phyloP scores from a whole-genome alignment of 2,113 vertebrate genomes.

The Mionectes macconnelli region DNA sequence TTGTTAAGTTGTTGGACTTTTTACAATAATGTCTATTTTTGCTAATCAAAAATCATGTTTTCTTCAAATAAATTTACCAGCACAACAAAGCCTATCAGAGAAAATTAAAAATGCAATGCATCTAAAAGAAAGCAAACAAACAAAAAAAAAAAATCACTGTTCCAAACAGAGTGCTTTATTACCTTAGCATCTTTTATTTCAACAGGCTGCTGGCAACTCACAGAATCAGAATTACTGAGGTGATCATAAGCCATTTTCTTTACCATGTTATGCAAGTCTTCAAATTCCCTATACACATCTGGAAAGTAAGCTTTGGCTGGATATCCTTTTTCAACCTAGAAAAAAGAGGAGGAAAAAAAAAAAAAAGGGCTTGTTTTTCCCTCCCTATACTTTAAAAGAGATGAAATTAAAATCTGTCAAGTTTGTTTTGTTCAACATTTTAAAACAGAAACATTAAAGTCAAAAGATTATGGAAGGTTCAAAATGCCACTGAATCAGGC shows the following conservation, averaged over 20 bases:
- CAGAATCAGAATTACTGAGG: constrained; percentile 70
- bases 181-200: constrained; percentile 87
- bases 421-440: neutral
- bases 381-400: neutral
- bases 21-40: neutral
- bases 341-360: neutral
- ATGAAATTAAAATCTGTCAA: neutral
- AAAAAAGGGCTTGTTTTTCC: too few relatives aligned
- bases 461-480: neutral
- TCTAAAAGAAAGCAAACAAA: neutral
- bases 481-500: neutral
- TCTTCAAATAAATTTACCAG: neutral
- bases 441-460: neutral
- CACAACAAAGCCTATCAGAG: neutral
- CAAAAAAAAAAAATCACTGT: neutral
- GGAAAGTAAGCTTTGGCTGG: constrained; percentile 80
- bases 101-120: neutral
- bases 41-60: neutral
- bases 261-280: constrained; percentile 86
- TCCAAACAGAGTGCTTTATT: neutral
- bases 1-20: neutral
- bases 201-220: constrained; percentile 70
- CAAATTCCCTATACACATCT: constrained; percentile 91
- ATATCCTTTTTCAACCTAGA: constrained; percentile 82
- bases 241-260: constrained; percentile 87